Evolutionary conservation across 2,797 vertebrate genomes (phyloP), one percentile per base, ranked within the genome.

Genomic region (Enteromius anoplus): DNA sequence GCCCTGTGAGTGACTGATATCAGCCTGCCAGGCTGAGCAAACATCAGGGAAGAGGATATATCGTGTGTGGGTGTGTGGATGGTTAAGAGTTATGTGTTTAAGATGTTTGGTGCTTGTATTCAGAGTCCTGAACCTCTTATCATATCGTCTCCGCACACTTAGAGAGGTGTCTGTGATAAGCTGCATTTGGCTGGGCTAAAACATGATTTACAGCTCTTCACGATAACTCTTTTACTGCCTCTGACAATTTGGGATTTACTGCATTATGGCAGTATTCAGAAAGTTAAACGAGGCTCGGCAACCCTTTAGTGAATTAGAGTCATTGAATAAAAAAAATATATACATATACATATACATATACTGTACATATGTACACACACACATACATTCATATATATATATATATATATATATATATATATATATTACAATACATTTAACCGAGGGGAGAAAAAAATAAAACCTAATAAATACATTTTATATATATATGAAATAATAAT

Each of bases 1-100:
- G 82, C 78, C 87, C 81, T 87, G 88, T 70, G 71, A 78, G 78
- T 85, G 68, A 45, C 78, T 73, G 71, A 84, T 87, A 89, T 87
- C 77, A 81, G 81, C 55, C 58, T 66, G 82, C 75, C 82, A 58
- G 60, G 72, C 42, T n/a, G 65, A 80, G 80, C 66, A 81, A 85
- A 78, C 72, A 81, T 34, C 72, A 62, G 47, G 26, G 60, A 70
- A 80, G 70, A 65, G 79, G 55, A 68, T 76, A 66, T 66, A 84
- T 26, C 78, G 29, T 68, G 32, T 77, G 76, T 58, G 86, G 34
- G 65, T 72, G 70, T 37, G 71, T 7, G 58, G 72, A 51, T 45
- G 55, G 26, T 51, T 60, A 47, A 49, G 69, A 62, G 69, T 73
- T 65, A 60, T 71, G 69, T 1, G 26, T 72, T 72, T 23, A 40